Evolutionary conservation across 2,113 vertebrate species (phyloP).

Genomic region (Phrynosoma blainvillii): DNA sequence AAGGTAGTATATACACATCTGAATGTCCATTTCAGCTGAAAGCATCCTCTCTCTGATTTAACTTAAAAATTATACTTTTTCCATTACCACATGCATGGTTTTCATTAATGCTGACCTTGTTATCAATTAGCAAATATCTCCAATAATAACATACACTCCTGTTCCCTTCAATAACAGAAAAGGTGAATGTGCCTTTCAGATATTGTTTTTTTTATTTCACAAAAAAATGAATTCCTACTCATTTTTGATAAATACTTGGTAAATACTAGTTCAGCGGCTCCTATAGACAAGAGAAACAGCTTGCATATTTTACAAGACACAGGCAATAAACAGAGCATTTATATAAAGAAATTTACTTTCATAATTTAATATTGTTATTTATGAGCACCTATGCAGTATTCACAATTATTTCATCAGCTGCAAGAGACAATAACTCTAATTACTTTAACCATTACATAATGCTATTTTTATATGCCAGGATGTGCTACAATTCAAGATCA

Average conservation of each 20-base stretch:
- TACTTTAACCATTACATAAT: slow-evolving; percentile 18
- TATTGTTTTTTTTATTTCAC: not conserved
- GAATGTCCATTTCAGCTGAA: slow-evolving; percentile 5
- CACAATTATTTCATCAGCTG: slow-evolving; percentile 28
- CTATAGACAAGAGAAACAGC: slow-evolving; percentile 17
- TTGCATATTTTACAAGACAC: slow-evolving; percentile 42
- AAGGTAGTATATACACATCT: too few species aligned
- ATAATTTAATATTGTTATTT: slow-evolving; percentile 40
- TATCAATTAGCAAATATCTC: slow-evolving; percentile 13
- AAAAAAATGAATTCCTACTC: slow-evolving; percentile 20
- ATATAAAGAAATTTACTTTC: not conserved
- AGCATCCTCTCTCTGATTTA: fast-evolving
- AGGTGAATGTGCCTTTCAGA: slow-evolving; percentile 35
- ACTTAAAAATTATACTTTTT: not conserved
- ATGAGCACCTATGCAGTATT: slow-evolving; percentile 25
- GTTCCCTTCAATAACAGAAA: slow-evolving; percentile 10
- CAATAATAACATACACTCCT: not conserved
- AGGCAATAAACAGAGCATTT: slow-evolving; percentile 30
- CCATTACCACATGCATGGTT: not conserved
- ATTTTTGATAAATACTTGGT: not conserved
- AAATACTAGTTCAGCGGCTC: slow-evolving; percentile 9
- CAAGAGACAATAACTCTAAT: slow-evolving; percentile 40
- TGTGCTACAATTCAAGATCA: slow-evolving; percentile 5
- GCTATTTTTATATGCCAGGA: not conserved
- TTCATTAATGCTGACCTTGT: not conserved